Percentiles rank a stretch among this genome's conserved stretches.
These are phyloP conservation scores for Benitochromis conjunctus DNA, from an alignment of 2,113 vertebrate genomes.

Conservation along the genomic window DNA sequence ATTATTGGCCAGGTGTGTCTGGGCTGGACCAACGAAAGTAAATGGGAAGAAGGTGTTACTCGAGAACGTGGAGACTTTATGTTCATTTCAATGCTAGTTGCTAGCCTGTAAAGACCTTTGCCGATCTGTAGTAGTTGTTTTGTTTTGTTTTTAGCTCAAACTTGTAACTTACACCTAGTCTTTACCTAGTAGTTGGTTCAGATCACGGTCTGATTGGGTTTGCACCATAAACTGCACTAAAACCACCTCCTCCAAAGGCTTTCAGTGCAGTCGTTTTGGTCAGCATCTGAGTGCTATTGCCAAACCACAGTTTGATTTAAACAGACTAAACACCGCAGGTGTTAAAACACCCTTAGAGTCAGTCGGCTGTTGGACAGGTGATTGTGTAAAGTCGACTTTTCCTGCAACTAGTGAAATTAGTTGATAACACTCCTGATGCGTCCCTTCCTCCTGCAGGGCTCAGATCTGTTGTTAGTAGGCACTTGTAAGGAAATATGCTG, in stretches of 20 bases:
- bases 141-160: too few species aligned
- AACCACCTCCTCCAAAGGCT: not conserved
- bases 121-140: not conserved
- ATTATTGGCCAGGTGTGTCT: not conserved
- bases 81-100: not conserved
- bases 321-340: not conserved
- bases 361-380: not conserved
- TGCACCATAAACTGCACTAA: not conserved
- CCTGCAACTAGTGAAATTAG: too few species aligned
- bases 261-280: not conserved
- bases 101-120: not conserved
- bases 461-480: not conserved
- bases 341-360: not conserved
- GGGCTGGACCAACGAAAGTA: accelerated
- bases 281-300: not conserved
- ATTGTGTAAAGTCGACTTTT: not conserved
- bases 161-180: not conserved
- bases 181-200: not conserved
- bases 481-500: not conserved
- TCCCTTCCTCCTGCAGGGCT: too few species aligned
- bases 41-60: not conserved
- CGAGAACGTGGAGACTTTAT: not conserved
- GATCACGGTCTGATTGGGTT: not conserved
- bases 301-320: not conserved
- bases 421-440: too few species aligned